Percentiles rank a stretch among this genome's conserved stretches.
phyloP scores from a whole-genome alignment of 1,140 invertebrate genomes.

The Bombus difficillimus region DNA sequence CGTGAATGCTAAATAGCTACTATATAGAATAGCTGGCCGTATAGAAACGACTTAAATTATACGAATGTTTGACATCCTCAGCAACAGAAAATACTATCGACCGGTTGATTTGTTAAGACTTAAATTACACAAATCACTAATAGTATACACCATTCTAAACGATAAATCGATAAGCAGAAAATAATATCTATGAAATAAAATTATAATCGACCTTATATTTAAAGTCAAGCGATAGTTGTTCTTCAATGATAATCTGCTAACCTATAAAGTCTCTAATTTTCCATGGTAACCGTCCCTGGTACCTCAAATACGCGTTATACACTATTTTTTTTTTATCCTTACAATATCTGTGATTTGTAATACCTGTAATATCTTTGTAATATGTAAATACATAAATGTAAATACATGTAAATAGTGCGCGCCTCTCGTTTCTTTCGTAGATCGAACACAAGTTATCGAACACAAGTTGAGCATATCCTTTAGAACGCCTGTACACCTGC shows the following conservation, averaged over 20 bases:
- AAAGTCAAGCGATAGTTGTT: background rate
- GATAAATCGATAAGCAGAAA: background rate
- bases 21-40: too few relatives aligned
- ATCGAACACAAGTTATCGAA: background rate
- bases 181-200: background rate
- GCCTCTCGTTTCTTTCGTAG: background rate
- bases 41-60: background rate
- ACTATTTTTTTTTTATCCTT: background rate
- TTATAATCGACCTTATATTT: background rate
- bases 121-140: background rate
- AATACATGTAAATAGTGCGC: too few relatives aligned
- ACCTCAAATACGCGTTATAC: too few relatives aligned
- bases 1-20: background rate
- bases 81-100: background rate
- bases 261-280: background rate
- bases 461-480: background rate
- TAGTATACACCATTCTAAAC: background rate
- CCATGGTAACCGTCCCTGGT: slow-evolving; percentile 37
- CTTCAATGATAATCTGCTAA: background rate
- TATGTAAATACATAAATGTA: too few relatives aligned
- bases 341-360: too few relatives aligned
- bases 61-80: background rate
- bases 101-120: background rate
- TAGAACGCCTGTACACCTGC: background rate
- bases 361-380: too few relatives aligned